A percentile compares a stretch with the other conserved stretches of the same genome.
Evolutionary conservation across 2,797 vertebrate genomes (phyloP).

Genomic region (Thalassophryne amazonica): DNA sequence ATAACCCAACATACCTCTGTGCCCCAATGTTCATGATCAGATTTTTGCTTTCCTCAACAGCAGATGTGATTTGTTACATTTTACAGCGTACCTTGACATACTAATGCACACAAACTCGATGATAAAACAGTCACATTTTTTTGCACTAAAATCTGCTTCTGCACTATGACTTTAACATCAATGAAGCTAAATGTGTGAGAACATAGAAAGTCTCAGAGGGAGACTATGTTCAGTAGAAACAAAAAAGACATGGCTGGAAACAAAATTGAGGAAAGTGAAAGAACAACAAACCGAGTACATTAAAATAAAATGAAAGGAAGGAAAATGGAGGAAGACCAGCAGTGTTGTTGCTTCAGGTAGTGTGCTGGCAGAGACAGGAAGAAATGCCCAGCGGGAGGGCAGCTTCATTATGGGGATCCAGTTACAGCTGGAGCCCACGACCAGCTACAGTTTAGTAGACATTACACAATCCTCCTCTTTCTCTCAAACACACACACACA

Average conservation of each 20-base stretch:
- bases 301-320: conserved; percentile 2
- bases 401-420: conserved; percentile 73
- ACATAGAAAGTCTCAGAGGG: background rate
- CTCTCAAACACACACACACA: background rate
- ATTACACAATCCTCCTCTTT: conserved; percentile 11
- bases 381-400: conserved; percentile 63
- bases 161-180: too few relatives aligned
- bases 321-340: conserved; percentile 6
- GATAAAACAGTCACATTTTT: too few relatives aligned
- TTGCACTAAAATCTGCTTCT: too few relatives aligned
- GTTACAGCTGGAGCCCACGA: conserved; percentile 65
- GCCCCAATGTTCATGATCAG: too few relatives aligned
- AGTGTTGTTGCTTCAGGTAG: conserved; percentile 39
- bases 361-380: conserved; percentile 60
- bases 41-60: too few relatives aligned
- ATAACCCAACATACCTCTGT: too few relatives aligned
- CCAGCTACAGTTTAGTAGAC: conserved; percentile 40
- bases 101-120: too few relatives aligned
- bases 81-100: too few relatives aligned
- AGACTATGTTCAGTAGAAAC: background rate
- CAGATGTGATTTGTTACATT: too few relatives aligned
- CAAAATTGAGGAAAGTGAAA: background rate
- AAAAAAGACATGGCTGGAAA: background rate
- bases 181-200: too few relatives aligned
- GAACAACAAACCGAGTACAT: background rate